Evolutionary conservation across 2,113 vertebrate species (phyloP), one percentile per base, ranked within the genome.

Genomic region (Morphnarchus princeps): DNA sequence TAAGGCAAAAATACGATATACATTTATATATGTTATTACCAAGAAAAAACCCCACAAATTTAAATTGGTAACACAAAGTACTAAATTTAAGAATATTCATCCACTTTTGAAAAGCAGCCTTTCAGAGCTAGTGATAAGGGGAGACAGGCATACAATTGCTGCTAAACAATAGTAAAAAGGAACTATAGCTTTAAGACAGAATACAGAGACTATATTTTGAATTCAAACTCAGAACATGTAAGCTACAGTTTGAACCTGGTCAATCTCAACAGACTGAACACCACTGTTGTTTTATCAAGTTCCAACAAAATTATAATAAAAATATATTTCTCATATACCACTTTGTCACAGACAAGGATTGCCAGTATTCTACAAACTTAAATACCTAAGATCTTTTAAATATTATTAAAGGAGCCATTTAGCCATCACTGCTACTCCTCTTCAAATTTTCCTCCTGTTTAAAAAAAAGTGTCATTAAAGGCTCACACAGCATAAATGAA

Each of bases 71-170:
- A 42, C 15, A 63, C 12, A 25, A 92, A 3, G 28, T 34, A 67
- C 31, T 76, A 83, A 67, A 89, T 63, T 40, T 63, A 71, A 81
- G 57, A 74, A 63, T 47, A 93, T 40, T 71, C 45, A 87, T 16
- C 21, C 31, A 24, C 69, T 89, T 95, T 45, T 45, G 40, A 88
- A 94, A 61, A 78, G 58, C 26, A 72, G 72, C 21, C 63, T 93
- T 94, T 93, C 73, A 94, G 52, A 91, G 49, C 38, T 21, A 40
- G 52, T 63, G 74, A 61, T 70, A 62, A 63, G 36, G 61, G 61
- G 15, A 93, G 86, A 87, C 86, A 92, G 77, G 72, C 87, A 59
- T 28, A 89, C 69, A 95, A 87, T 49, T 72, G 91, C 89, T 85
- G 77, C 65, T 71, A 45, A 93, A 92, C 86, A 95, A 87, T 32